Evolutionary conservation across 64 coral and sea anemone genomes (phyloP).

Genomic region (Hydrozoanthus tunicans): DNA sequence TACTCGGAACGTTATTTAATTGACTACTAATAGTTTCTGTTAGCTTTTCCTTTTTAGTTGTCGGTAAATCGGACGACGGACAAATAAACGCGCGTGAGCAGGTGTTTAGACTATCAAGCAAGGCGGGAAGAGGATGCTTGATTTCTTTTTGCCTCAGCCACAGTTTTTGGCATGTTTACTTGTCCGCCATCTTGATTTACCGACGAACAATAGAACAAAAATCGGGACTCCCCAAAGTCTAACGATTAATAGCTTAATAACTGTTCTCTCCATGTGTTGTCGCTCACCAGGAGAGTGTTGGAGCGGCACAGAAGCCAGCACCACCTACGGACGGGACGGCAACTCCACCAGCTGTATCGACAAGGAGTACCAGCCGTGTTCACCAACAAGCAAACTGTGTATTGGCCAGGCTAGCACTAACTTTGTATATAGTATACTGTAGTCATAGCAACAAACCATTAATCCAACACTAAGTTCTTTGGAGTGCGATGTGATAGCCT

Average conservation of each 20-base stretch:
- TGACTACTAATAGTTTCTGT: no score
- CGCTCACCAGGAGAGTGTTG: conserved; percentile 4
- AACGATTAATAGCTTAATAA: neutral
- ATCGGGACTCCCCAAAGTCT: neutral
- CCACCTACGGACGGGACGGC: neutral
- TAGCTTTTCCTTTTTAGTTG: no score
- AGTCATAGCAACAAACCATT: neutral
- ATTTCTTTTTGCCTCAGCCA: no score
- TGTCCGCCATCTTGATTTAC: no score
- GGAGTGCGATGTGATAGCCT: neutral
- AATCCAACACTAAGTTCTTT: neutral
- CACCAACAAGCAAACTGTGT: neutral
- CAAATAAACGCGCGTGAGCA: no score
- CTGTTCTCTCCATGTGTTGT: neutral
- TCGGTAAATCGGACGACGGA: no score
- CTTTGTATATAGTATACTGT: conserved; percentile 19
- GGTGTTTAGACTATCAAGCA: no score
- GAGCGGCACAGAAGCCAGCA: neutral
- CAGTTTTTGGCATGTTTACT: no score
- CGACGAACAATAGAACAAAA: neutral
- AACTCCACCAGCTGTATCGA: neutral
- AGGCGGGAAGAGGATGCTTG: no score
- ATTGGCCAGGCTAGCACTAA: conserved; percentile 19
- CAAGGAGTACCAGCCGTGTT: conserved; percentile 22
- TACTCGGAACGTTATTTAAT: no score